Evolutionary conservation across 2,888 invertebrate genomes (phyloP).

Genomic region (Parasteatoda lunata): DNA sequence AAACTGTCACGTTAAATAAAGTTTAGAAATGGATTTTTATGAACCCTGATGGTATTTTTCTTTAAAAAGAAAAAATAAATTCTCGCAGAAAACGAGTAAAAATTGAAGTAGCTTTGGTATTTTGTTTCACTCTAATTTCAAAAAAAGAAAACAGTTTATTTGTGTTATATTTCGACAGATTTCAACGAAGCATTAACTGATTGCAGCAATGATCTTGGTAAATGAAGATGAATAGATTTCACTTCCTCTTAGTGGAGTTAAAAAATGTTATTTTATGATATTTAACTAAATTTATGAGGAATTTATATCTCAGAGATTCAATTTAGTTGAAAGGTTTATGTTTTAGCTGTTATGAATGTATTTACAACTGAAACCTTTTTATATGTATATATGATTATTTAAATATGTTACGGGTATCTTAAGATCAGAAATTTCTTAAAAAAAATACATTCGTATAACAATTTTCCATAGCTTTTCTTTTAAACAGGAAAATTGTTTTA

Average conservation of each 20-base stretch:
- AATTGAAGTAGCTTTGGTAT: background rate
- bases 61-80: background rate
- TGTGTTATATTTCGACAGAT: conserved; percentile 10
- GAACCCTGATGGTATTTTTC: no score
- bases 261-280: conserved; percentile 11
- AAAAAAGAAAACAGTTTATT: conserved; percentile 10
- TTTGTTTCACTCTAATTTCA: no score
- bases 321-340: conserved; percentile 25
- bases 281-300: conserved; percentile 9
- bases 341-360: background rate
- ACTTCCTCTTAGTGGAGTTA: conserved; percentile 2
- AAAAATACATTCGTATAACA: no score
- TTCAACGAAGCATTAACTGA: conserved; percentile 13
- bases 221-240: conserved; percentile 30
- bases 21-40: no score
- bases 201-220: background rate
- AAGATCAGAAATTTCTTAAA: no score
- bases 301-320: conserved; percentile 19
- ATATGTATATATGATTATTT: no score
- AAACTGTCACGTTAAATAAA: no score
- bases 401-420: no score
- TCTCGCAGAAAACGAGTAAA: conserved; percentile 5
- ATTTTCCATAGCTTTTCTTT: no score
- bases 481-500: no score
- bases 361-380: no score